Evolutionary conservation across 2,797 vertebrate species (phyloP), one percentile per base, ranked within the genome.

Genomic region (Xenentodon cancila): DNA sequence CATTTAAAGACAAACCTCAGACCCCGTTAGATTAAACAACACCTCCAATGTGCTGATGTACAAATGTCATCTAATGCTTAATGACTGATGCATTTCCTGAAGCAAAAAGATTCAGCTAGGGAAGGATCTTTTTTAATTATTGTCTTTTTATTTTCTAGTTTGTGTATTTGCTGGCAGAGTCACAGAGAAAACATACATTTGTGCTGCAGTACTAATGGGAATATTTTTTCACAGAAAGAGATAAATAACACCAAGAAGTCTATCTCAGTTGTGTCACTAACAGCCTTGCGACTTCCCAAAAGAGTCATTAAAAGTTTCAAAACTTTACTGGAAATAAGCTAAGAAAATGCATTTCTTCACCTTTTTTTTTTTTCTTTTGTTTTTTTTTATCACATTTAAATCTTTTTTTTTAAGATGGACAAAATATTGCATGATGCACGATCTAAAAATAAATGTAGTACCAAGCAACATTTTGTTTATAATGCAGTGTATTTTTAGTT

Each of bases 291-390:
- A 85, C 85, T 85, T 87, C 64, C 65, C 75, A 87, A 82, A 86
- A 90, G 66, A 55, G 73, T 89, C 85, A 86, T 91, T 92, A 89
- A 92, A 92, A 88, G 81, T 91, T 92, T 88, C 47, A 57, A 70
- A 78, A 79, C 70, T 84, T 84, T 79, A 83, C 81, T 84, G 51
- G 55, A 79, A 46, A 9, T 0, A 2, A 4, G 22, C 2, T 45
- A 63, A 22, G 7, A 13, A 75, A 68, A 70, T 46, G 20, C 64
- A 55, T 11, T 13, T 53, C 68, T 37, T 15, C 5, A 17, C 43
- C 20, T 15, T 56, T 48, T 48, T 43, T 20, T 2, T 4, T 1
- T 20, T 27, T 48, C 30, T 20, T 2, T 4, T 1, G 17, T 27
- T 43, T 27, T 2, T 9, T 6, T 11, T 66, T 52, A 60, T 19